These are phyloP conservation scores for Hephaestus fuliginosus DNA, from an alignment of 2,797 vertebrate genomes.

Conservation along the genomic window DNA sequence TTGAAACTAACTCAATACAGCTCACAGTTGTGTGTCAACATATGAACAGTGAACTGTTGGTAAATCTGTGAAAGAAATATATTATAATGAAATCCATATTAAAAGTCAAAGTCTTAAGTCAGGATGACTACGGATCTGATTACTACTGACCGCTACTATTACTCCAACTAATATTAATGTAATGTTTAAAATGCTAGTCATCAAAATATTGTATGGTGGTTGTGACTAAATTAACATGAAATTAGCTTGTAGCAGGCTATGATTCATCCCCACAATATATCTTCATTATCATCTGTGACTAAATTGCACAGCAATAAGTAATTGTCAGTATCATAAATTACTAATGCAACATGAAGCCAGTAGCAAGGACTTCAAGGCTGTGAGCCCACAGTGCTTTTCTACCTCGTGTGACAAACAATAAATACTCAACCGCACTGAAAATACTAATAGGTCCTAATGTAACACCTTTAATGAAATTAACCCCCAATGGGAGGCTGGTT, in stretches of 20 bases:
- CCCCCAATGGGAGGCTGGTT: not conserved
- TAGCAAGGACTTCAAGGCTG: conserved; percentile 14
- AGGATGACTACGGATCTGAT: not conserved
- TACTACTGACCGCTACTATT: not conserved
- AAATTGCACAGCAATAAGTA: conserved; percentile 28
- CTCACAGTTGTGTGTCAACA: not conserved
- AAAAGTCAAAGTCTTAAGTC: not conserved
- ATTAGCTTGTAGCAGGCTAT: conserved; percentile 13
- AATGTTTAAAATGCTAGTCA: not conserved
- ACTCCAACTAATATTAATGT: not conserved
- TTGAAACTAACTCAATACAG: conserved; percentile 10
- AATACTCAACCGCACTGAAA: conserved; percentile 21
- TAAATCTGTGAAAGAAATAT: not conserved
- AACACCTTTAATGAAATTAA: conserved; percentile 23
- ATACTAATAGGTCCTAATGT: not conserved
- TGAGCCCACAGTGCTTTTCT: not conserved
- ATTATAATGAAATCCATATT: not conserved
- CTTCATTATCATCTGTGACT: conserved; percentile 34
- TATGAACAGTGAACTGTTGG: not conserved
- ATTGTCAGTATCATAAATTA: conserved; percentile 30
- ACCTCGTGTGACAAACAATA: not conserved
- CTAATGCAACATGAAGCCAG: conserved; percentile 26
- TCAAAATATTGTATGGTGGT: conserved; percentile 1
- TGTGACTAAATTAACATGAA: conserved; percentile 5
- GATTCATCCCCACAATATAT: conserved; percentile 20